Conservation (phyloP, 1,140 invertebrate species). For the Drosophila seguyi region DNA sequence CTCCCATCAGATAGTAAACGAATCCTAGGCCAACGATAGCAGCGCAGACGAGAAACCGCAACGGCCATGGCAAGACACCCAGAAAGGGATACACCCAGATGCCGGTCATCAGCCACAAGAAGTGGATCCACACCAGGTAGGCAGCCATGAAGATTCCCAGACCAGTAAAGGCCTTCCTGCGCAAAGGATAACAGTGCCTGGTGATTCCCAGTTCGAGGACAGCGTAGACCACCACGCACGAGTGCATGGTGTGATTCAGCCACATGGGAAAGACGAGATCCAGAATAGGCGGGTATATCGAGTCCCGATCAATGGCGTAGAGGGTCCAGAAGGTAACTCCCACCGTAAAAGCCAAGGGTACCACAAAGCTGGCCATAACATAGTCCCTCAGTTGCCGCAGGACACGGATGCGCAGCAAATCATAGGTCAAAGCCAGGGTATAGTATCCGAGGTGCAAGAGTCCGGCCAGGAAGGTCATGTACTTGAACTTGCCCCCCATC, state of each 20-base stretch:
- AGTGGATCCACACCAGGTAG: constrained; percentile 91
- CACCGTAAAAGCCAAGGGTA: constrained; percentile 93
- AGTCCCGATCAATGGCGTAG: constrained; percentile 92
- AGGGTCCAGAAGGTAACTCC: constrained; percentile 94
- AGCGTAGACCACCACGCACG: constrained; percentile 89
- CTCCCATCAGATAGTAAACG: constrained; percentile 51
- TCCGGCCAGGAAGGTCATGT: constrained; percentile 92
- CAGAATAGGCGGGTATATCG: constrained; percentile 90
- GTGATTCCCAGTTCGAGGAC: constrained; percentile 88
- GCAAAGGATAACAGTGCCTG: constrained; percentile 89
- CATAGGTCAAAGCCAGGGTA: constrained; percentile 88
- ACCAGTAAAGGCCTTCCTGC: constrained; percentile 86
- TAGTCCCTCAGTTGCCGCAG: constrained; percentile 90
- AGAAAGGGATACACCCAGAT: constrained; percentile 95
- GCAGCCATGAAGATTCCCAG: constrained; percentile 87
- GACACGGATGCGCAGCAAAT: constrained; percentile 88
- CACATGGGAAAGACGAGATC: constrained; percentile 91
- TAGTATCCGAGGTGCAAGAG: constrained; percentile 90
- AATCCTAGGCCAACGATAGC: constrained; percentile 11
- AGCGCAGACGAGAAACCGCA: constrained; percentile 83
- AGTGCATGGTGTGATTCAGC: constrained; percentile 95
- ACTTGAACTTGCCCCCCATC: constrained; percentile 92
- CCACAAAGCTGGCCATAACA: constrained; percentile 89
- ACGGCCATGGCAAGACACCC: constrained; percentile 88
- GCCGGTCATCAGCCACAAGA: constrained; percentile 89